Evolutionary conservation across 2,113 vertebrate genomes (phyloP), one percentile per base, ranked within the genome.

Genomic region (Chinchilla lanigera): DNA sequence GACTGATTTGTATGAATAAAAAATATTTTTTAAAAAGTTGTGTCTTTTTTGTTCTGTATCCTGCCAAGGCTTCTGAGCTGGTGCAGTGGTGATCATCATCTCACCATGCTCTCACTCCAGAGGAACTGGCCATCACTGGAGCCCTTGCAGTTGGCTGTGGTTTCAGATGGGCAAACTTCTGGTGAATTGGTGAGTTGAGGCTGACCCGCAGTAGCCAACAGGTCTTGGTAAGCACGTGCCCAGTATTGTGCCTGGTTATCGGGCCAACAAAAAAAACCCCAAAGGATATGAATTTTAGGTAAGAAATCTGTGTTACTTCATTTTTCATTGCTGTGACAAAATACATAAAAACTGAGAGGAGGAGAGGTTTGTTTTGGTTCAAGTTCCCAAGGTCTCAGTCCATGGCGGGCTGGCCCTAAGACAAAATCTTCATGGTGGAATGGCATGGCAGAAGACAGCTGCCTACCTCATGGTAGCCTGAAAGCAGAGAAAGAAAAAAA

Each of bases 81-180:
- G 35, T 12, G 38, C 22, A 50, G 7, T 20, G 61, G 44, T 19
- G 12, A 35, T 35, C 71, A 35, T 22, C 35, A 20, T 85, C 30
- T 35, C 13, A 1, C 1, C 1, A 19, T 12, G 24, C 35, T 5
- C 41, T 4, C n/a, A 16, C 20, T 63, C 44, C 30, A 0, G 35
- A 28, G 50, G 38, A 84, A 14, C 20, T 19, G 0, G 47, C 6
- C 10, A 0, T 33, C 16, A 3, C 2, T 1, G 8, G 26, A 44
- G 20, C n/a, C 41, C 26, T 77, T n/a, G 19, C 19, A 78, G n/a
- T 17, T 33, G 58, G 11, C 14, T 5, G 12, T 61, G 33, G 50
- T 67, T 69, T 90, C 44, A 7, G 61, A 20, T 24, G 6, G 35
- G 12, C 17, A 84, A 56, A 47, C n/a, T 67, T 73, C 28, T 41